Conservation (phyloP, 2,797 vertebrate species). For the Enteromius paludinosus region DNA sequence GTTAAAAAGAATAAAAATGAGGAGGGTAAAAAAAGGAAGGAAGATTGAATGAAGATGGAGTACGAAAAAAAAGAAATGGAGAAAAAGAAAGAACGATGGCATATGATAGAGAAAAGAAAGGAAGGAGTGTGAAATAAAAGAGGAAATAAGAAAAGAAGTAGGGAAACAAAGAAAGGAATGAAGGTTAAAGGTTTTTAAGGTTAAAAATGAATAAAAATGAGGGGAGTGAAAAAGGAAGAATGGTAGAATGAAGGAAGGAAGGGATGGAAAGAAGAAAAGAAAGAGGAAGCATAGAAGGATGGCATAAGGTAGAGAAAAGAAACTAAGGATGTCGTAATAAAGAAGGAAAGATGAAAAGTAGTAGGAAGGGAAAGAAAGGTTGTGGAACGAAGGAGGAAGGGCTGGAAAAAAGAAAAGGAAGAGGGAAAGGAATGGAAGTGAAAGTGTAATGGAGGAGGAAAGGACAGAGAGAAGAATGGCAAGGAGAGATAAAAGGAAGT, state of each 20-base stretch:
- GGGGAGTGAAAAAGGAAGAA: not conserved
- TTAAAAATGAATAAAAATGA: not conserved
- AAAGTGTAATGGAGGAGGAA: no score
- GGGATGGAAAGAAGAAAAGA: not conserved
- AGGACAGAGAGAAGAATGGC: not conserved
- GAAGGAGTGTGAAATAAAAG: not conserved
- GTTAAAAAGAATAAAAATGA: not conserved
- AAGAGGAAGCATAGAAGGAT: not conserved
- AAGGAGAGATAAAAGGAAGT: not conserved
- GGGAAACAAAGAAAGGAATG: not conserved
- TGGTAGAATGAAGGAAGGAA: not conserved
- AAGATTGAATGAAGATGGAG: not conserved
- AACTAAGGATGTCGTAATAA: not conserved
- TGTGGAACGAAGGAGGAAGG: not conserved
- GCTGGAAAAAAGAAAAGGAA: not conserved
- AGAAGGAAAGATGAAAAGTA: not conserved
- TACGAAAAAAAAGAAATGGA: not conserved
- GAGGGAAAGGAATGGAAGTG: not conserved
- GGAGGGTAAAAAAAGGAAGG: not conserved
- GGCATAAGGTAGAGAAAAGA: not conserved
- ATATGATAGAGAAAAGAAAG: not conserved
- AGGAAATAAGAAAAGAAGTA: not conserved
- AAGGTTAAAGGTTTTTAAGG: not conserved
- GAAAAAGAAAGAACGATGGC: not conserved
- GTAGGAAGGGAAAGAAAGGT: not conserved